phyloP scores from a whole-genome alignment of 2,113 vertebrate genomes.

The Rafetus swinhoei region DNA sequence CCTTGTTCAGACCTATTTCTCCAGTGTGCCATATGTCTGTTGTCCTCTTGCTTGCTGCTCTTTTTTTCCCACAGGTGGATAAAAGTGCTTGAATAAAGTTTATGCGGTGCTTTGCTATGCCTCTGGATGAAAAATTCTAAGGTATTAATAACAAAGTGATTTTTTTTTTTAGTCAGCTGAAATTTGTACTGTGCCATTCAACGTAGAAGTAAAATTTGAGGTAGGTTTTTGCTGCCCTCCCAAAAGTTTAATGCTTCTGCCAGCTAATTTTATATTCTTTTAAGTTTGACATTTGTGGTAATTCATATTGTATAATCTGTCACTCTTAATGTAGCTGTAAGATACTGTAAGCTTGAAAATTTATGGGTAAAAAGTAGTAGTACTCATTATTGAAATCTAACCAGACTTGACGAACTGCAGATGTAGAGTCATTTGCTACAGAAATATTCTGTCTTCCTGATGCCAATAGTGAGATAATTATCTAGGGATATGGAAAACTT shows the following conservation, averaged over 20 bases:
- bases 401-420: slow-evolving; percentile 5
- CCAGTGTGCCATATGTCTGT: not conserved
- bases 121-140: not conserved
- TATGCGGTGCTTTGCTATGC: not conserved
- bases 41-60: not conserved
- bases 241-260: not conserved
- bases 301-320: not conserved
- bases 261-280: not conserved
- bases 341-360: not conserved
- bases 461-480: slow-evolving; percentile 29
- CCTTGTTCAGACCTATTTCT: not conserved
- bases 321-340: not conserved
- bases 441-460: not conserved
- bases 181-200: not conserved
- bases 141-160: not conserved
- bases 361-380: not conserved
- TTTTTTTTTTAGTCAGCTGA: not conserved
- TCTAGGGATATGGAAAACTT: not conserved
- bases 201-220: not conserved
- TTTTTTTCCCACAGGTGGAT: not conserved
- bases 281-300: not conserved
- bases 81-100: not conserved
- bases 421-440: not conserved
- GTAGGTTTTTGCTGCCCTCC: not conserved
- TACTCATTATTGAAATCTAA: slow-evolving; percentile 6